These are phyloP conservation scores for Hemicordylus capensis DNA, from an alignment of 2,113 vertebrate genomes.

Conservation along the genomic window DNA sequence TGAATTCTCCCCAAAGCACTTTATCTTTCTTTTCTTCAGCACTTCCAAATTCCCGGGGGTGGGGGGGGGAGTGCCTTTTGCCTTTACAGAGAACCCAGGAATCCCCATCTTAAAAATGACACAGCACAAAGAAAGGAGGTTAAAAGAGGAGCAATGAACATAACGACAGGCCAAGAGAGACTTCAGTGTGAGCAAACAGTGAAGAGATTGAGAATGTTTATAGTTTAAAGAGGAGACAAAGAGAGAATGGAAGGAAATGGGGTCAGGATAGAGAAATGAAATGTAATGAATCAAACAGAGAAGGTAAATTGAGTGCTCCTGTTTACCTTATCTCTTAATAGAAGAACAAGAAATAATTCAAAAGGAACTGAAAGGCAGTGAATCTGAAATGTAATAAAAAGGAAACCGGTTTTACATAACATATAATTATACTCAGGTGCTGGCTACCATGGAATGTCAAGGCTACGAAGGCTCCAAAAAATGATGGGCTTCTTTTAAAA, in stretches of 20 bases:
- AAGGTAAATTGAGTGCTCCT: constrained; percentile 12
- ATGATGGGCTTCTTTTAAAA: not conserved
- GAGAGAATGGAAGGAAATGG: not conserved
- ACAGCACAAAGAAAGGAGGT: not conserved
- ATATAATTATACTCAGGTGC: not conserved
- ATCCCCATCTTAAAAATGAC: not conserved
- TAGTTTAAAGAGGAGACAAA: not conserved
- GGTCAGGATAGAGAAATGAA: not conserved
- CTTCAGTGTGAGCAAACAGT: not conserved
- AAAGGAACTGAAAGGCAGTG: not conserved
- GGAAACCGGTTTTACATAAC: not conserved
- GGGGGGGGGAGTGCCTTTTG: not conserved
- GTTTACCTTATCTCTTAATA: constrained; percentile 22
- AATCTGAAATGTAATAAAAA: not conserved
- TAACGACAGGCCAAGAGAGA: not conserved
- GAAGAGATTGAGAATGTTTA: not conserved
- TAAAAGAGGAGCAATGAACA: not conserved
- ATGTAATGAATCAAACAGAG: constrained; percentile 4
- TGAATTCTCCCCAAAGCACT: not conserved
- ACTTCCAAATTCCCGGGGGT: not conserved
- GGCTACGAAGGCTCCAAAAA: not conserved
- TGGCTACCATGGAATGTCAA: not conserved
- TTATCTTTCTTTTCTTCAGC: not conserved
- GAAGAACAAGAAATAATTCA: not conserved
- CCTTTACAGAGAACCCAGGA: not conserved